Evolutionary conservation across 1,140 invertebrate genomes (phyloP).

Genomic region (Aphaenogaster ashmeadi): DNA sequence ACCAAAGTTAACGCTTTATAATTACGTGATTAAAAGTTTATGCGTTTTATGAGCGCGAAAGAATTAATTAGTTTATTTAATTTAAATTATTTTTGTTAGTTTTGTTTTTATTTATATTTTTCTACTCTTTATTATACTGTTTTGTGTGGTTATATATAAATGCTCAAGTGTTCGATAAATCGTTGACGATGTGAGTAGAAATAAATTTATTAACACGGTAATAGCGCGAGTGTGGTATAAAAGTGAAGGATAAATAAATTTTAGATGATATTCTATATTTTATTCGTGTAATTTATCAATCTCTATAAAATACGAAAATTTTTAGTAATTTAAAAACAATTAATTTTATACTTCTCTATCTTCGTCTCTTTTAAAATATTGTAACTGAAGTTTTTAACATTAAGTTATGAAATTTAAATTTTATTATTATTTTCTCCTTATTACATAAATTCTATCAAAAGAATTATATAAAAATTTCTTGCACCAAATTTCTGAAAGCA

Average conservation of each 20-base stretch:
- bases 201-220: slow-evolving; percentile 2
- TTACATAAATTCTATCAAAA: background rate
- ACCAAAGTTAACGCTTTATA: background rate
- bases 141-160: too few species aligned
- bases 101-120: background rate
- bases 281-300: background rate
- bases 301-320: background rate
- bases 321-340: background rate
- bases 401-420: background rate
- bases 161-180: background rate
- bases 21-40: background rate
- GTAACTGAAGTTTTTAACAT: background rate
- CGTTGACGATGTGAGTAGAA: background rate
- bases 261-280: background rate
- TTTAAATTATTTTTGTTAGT: background rate
- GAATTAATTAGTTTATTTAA: background rate
- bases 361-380: background rate
- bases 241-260: background rate
- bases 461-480: slow-evolving; percentile 5
- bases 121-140: background rate
- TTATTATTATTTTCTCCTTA: background rate
- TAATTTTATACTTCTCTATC: background rate
- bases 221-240: background rate
- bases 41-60: background rate
- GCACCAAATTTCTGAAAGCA: background rate